Evolutionary conservation across 2,797 vertebrate species (phyloP).

Genomic region (Euthynnus affinis): DNA sequence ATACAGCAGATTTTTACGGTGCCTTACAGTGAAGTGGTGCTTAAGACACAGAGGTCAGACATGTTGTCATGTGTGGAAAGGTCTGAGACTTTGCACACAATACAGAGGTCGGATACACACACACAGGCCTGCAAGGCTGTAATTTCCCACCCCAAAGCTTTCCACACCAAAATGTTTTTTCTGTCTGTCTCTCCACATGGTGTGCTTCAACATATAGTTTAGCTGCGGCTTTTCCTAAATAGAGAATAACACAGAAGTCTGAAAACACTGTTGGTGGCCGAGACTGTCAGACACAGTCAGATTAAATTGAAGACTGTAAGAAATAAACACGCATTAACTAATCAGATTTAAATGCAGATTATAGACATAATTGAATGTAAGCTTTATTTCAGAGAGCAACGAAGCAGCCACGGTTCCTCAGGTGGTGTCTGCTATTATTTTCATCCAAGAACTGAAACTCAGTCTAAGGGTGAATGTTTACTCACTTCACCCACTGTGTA

Average conservation of each 20-base stretch:
- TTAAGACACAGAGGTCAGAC: conserved; percentile 42
- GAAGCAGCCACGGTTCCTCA: not conserved
- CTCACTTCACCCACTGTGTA: not conserved
- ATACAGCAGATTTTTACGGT: not conserved
- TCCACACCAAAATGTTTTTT: conserved; percentile 54
- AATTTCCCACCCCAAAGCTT: conserved; percentile 58
- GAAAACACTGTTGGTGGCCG: conserved; percentile 71
- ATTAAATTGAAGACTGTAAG: conserved; percentile 29
- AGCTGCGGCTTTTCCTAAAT: conserved; percentile 78
- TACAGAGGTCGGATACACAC: conserved; percentile 47
- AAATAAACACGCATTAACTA: conserved; percentile 16
- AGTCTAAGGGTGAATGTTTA: not conserved
- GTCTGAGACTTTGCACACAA: conserved; percentile 46
- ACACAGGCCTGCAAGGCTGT: conserved; percentile 53
- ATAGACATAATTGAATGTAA: not conserved
- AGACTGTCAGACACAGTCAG: conserved; percentile 37
- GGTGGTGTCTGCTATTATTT: conserved; percentile 2
- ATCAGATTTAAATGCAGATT: conserved; percentile 19
- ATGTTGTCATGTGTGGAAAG: conserved; percentile 49
- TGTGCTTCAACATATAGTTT: conserved; percentile 67
- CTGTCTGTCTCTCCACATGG: conserved; percentile 10
- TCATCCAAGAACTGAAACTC: not conserved
- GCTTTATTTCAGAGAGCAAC: not conserved
- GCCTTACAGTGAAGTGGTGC: conserved; percentile 39
- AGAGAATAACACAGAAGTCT: conserved; percentile 64